These are phyloP conservation scores for Podarcis lilfordi DNA, from an alignment of 2,797 vertebrate genomes.

Conservation along the genomic window DNA sequence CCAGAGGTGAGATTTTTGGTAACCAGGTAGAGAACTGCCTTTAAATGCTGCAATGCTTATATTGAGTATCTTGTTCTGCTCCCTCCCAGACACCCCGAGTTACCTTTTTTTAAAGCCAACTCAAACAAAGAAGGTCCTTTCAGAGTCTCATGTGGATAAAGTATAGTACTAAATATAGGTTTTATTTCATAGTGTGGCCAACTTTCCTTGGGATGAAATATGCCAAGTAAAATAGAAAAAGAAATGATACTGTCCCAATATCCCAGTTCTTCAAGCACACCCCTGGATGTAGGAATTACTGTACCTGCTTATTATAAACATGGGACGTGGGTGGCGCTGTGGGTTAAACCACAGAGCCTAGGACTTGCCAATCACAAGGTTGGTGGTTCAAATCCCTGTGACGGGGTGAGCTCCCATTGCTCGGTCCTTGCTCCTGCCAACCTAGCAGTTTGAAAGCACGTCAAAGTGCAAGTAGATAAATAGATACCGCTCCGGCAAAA, in stretches of 20 bases:
- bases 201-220: not conserved
- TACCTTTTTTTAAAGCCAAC: not conserved
- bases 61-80: not conserved
- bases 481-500: no score
- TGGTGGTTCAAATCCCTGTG: no score
- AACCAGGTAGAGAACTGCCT: not conserved
- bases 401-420: no score
- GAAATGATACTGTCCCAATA: not conserved
- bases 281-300: not conserved
- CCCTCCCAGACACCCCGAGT: not conserved
- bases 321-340: no score
- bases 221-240: conserved; percentile 28
- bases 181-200: not conserved
- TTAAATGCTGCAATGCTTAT: not conserved
- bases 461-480: no score
- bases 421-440: no score
- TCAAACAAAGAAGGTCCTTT: not conserved
- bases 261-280: not conserved
- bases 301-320: not conserved
- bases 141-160: not conserved
- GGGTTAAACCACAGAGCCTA: no score
- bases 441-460: no score
- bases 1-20: not conserved
- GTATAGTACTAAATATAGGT: not conserved
- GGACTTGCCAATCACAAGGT: no score